These are phyloP conservation scores for Scaptomyza caliginosa DNA, from an alignment of 2,888 invertebrate species.

Conservation along the genomic window DNA sequence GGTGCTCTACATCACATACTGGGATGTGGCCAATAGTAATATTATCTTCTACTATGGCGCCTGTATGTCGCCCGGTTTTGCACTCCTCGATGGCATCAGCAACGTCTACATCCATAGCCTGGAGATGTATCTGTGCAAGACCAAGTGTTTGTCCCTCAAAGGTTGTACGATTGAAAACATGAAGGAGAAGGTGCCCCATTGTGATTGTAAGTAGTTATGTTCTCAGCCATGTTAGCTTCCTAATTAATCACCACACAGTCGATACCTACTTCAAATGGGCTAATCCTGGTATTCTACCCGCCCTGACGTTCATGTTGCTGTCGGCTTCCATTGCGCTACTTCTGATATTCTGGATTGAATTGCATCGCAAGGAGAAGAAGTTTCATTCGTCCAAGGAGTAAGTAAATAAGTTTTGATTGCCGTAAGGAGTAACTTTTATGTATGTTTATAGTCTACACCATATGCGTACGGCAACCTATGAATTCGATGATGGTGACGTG, in stretches of 20 bases:
- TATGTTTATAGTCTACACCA: slow-evolving; percentile 42
- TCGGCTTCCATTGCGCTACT: slow-evolving; percentile 32
- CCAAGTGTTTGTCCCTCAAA: slow-evolving; percentile 40
- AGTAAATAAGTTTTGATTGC: slow-evolving; percentile 6
- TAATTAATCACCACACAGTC: slow-evolving; percentile 35
- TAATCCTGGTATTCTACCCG: slow-evolving; percentile 62
- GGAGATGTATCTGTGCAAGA: slow-evolving; percentile 49
- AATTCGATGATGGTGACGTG: slow-evolving; percentile 86
- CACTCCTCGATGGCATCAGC: slow-evolving; percentile 74
- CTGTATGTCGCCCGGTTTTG: slow-evolving; percentile 68
- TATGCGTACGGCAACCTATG: slow-evolving; percentile 74
- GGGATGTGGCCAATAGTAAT: slow-evolving; percentile 71
- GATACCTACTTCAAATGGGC: slow-evolving; percentile 65
- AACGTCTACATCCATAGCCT: slow-evolving; percentile 62
- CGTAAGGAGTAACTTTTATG: too few relatives aligned
- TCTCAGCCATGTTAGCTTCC: background rate
- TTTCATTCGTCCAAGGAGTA: slow-evolving; percentile 63
- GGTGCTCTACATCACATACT: slow-evolving; percentile 71
- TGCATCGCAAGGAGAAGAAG: slow-evolving; percentile 65
- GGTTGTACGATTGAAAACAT: slow-evolving; percentile 56
- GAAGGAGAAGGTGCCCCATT: slow-evolving; percentile 61
- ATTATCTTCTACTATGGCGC: slow-evolving; percentile 60
- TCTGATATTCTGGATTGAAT: slow-evolving; percentile 65
- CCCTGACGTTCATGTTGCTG: slow-evolving; percentile 54
- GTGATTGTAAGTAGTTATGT: slow-evolving; percentile 56